Evolutionary conservation across 2,888 invertebrate species (phyloP).

Genomic region (Yponomeuta sedellus): DNA sequence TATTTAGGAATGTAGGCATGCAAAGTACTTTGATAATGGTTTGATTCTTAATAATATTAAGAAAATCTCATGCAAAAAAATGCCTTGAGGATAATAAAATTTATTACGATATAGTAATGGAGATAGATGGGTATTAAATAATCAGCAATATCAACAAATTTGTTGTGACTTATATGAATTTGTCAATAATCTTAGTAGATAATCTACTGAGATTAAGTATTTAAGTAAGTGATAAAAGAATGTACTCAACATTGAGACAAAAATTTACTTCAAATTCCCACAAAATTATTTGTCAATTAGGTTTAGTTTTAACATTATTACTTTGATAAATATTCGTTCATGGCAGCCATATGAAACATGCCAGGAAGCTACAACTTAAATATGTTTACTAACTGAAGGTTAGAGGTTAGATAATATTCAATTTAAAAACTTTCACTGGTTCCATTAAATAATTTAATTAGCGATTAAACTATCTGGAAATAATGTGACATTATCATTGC

Average conservation of each 20-base stretch:
- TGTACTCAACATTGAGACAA: conserved; percentile 13
- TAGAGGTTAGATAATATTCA: background rate
- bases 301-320: background rate
- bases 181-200: conserved; percentile 11
- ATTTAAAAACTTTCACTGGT: background rate
- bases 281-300: background rate
- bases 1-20: conserved; percentile 1
- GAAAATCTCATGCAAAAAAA: background rate
- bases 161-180: conserved; percentile 4
- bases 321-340: background rate
- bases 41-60: background rate
- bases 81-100: background rate
- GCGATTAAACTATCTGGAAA: background rate
- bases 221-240: conserved; percentile 3
- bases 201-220: background rate
- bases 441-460: background rate
- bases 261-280: background rate
- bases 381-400: background rate
- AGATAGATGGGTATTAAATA: background rate
- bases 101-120: background rate
- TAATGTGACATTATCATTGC: background rate
- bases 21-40: background rate
- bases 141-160: conserved; percentile 4
- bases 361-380: background rate
- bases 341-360: conserved; percentile 1